These are phyloP conservation scores for Stenolophus ochropezus DNA, from an alignment of 2,888 invertebrate genomes.

Conservation along the genomic window DNA sequence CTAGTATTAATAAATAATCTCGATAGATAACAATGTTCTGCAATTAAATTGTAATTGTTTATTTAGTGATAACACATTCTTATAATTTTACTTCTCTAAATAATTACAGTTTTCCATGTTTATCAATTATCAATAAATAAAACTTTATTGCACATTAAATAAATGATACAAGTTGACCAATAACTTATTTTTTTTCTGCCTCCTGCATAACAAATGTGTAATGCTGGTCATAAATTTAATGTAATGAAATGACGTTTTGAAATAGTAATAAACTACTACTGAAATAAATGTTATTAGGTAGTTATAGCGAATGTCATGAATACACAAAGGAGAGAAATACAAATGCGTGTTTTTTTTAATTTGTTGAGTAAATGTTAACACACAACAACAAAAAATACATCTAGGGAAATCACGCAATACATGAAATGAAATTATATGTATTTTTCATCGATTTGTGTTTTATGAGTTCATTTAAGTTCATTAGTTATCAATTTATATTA, in stretches of 20 bases:
- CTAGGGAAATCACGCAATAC: background rate
- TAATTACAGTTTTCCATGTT: background rate
- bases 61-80: background rate
- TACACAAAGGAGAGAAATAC: background rate
- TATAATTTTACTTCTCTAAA: constrained; percentile 1
- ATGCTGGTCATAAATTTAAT: background rate
- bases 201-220: background rate
- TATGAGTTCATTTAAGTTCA: no score
- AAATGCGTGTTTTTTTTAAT: constrained; percentile 8
- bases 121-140: background rate
- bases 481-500: no score
- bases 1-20: no score
- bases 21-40: background rate
- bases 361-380: constrained; percentile 16
- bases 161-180: no score
- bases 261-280: background rate
- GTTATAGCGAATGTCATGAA: background rate
- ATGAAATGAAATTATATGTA: background rate
- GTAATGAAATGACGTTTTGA: background rate
- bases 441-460: background rate
- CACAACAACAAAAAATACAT: background rate
- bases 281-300: background rate
- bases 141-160: background rate
- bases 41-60: background rate
- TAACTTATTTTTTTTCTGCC: background rate